A percentile compares a stretch with the other conserved stretches of the same genome.
Evolutionary conservation across 2,888 invertebrate genomes (phyloP).

Genomic region (Drosophila paucipuncta): DNA sequence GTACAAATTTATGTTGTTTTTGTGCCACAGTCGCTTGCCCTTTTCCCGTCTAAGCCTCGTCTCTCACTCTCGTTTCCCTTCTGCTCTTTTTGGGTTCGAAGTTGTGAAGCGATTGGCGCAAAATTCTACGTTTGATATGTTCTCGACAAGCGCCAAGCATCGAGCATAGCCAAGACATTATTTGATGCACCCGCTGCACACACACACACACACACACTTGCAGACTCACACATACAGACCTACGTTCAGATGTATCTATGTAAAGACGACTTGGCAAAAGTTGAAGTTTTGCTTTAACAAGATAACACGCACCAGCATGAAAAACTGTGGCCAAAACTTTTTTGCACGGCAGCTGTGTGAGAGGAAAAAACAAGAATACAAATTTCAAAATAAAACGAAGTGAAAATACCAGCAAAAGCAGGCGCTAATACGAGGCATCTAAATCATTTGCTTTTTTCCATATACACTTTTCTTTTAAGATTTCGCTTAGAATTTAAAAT

Average conservation of each 20-base stretch:
- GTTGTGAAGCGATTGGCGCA: conserved; percentile 63
- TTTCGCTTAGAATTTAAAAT: neutral
- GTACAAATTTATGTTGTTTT: conserved; percentile 80
- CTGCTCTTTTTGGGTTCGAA: neutral
- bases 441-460: conserved; percentile 20
- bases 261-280: conserved; percentile 74
- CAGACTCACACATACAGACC: conserved; percentile 3
- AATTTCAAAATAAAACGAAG: conserved; percentile 9
- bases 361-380: conserved; percentile 5
- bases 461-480: conserved; percentile 9
- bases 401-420: conserved; percentile 14
- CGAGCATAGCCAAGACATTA: conserved; percentile 54
- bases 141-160: conserved; percentile 66
- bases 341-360: conserved; percentile 47
- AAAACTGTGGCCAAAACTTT: conserved; percentile 75
- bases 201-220: conserved; percentile 5
- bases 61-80: neutral
- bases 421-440: conserved; percentile 11
- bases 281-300: conserved; percentile 78
- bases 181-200: conserved; percentile 61
- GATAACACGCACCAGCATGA: conserved; percentile 80
- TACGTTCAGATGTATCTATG: conserved; percentile 51
- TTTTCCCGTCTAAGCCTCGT: neutral
- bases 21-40: conserved; percentile 42
- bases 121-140: conserved; percentile 77